These are phyloP conservation scores for Tolmerus cingulatus DNA, from an alignment of 2,888 invertebrate genomes.

Conservation along the genomic window DNA sequence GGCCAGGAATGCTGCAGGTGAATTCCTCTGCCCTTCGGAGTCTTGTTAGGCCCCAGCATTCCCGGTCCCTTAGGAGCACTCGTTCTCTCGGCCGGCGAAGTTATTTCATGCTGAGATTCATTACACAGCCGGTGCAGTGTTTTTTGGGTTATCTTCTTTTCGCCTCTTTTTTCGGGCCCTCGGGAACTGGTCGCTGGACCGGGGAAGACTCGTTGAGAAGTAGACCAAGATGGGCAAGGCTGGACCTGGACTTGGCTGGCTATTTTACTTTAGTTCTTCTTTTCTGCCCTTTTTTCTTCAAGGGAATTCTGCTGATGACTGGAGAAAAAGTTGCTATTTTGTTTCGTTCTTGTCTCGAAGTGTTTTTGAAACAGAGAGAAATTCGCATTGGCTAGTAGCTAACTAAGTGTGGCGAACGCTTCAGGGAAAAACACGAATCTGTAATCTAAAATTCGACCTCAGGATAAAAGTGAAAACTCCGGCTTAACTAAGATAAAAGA, in stretches of 20 bases:
- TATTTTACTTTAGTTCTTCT: background rate
- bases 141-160: background rate
- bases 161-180: background rate
- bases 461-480: no score
- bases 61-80: background rate
- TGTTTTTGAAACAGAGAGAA: background rate
- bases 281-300: background rate
- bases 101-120: background rate
- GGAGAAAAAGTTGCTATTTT: background rate
- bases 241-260: background rate
- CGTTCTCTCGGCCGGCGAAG: background rate
- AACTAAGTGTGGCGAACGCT: background rate
- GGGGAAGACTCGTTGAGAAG: background rate
- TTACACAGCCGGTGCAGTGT: background rate
- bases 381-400: background rate
- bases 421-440: background rate
- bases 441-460: no score
- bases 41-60: background rate
- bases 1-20: conserved; percentile 10
- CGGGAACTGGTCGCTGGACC: background rate
- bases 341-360: background rate
- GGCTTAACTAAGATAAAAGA: no score
- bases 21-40: background rate
- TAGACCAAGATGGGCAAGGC: background rate
- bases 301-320: background rate